These are phyloP conservation scores for Oscheius sp. DNA, from an alignment of 1,140 invertebrate genomes.

Conservation along the genomic window DNA sequence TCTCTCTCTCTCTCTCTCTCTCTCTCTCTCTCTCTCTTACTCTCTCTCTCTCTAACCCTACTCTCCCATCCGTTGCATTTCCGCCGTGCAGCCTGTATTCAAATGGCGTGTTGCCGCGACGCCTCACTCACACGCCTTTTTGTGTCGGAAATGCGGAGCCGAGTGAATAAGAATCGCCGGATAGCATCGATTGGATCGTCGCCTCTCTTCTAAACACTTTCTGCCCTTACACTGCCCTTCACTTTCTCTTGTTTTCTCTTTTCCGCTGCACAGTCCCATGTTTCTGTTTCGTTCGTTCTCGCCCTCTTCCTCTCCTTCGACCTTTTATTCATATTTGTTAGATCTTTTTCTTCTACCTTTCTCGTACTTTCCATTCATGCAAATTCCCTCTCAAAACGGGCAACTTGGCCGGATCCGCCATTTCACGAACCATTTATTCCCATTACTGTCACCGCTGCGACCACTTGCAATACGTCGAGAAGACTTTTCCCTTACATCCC, in stretches of 20 bases:
- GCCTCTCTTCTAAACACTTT: not conserved
- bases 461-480: too few relatives aligned
- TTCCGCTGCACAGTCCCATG: not conserved
- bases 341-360: not conserved
- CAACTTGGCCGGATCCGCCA: not conserved
- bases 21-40: too few relatives aligned
- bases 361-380: not conserved
- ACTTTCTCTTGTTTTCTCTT: not conserved
- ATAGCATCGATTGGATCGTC: not conserved
- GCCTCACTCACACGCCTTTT: too few relatives aligned
- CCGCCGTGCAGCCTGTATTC: too few relatives aligned
- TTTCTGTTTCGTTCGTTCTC: not conserved
- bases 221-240: not conserved
- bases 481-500: too few relatives aligned
- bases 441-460: not conserved
- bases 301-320: not conserved
- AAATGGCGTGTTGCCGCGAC: too few relatives aligned
- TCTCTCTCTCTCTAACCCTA: too few relatives aligned
- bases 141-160: too few relatives aligned
- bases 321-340: not conserved
- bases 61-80: too few relatives aligned
- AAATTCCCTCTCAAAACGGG: not conserved
- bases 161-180: too few relatives aligned
- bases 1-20: too few relatives aligned
- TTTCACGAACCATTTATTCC: not conserved